Evolutionary conservation across 2,888 invertebrate genomes (phyloP), one percentile per base, ranked within the genome.

Genomic region (Odontothrips loti): DNA sequence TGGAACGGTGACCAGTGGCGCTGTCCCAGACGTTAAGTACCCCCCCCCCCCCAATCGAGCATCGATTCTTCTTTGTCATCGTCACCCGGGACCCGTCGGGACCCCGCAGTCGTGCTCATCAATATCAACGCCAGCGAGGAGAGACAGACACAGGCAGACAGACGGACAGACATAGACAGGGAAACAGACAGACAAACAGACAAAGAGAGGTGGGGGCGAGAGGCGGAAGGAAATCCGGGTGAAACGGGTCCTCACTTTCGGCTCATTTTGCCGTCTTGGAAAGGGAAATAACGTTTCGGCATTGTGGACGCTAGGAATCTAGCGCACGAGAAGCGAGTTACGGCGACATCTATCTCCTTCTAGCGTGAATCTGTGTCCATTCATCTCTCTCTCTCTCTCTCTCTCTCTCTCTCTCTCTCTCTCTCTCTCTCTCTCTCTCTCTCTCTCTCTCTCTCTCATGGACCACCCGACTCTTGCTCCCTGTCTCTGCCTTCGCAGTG

Each of bases 21-120:
- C 51, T 12, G 51, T 2, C 15, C 20, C 51, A 51, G 51, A 12
- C 51, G 51, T 12, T 20, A 20, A 23, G 80, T 78, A 79, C 83
- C 83, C 23, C 81, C 80, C 80, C 43, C 81, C 81, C 23, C 80
- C 82, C 6, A n/a, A 58, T n/a, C 58, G 58, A 17, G 20, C 58
- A n/a, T 17, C 58, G 58, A 58, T 58, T 58, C 58, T 58, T 58
- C 58, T 15, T 58, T 58, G 58, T 58, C 58, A 58, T 58, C 58
- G 58, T 58, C 58, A 51, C 51, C 58, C 58, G 15, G 20, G 17
- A 17, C 58, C 58, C 15, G 58, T 15, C 15, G 12, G 20, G 58
- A 0, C 58, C 6, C 58, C 34, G 34, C 34, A 43, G 12, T 15
- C 58, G 58, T 58, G 58, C 58, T n/a, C 58, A 58, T 58, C 58